phyloP scores from a whole-genome alignment of 2,888 invertebrate species.

The Odontothrips loti region DNA sequence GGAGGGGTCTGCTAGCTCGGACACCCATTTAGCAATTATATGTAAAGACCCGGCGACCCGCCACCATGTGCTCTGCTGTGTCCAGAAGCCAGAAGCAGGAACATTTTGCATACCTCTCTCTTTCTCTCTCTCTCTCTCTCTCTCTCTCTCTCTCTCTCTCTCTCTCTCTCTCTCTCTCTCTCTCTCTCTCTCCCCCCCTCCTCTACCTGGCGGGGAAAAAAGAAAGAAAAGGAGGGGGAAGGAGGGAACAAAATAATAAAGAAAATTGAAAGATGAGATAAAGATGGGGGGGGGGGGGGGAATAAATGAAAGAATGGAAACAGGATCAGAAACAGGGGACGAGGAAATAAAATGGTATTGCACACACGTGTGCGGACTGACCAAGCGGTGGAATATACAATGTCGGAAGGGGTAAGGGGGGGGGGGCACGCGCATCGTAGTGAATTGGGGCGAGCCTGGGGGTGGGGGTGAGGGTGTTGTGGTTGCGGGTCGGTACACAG shows the following conservation, averaged over 20 bases:
- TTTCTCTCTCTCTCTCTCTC: too few relatives aligned
- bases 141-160: too few relatives aligned
- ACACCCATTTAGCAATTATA: slow-evolving; percentile 6
- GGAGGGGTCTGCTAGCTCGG: not conserved
- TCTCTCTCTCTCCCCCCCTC: not conserved
- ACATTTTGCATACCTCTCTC: too few relatives aligned
- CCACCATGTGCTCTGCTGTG: too few relatives aligned
- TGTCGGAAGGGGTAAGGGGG: not conserved
- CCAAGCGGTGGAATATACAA: not conserved
- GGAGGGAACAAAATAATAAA: not conserved
- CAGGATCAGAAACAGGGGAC: not conserved
- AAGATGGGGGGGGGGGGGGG: not conserved
- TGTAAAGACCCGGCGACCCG: not conserved
- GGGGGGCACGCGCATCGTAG: not conserved
- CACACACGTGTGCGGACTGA: slow-evolving; percentile 6
- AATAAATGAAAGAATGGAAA: not conserved
- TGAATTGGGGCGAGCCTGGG: not conserved
- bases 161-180: too few relatives aligned
- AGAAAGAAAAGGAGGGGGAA: not conserved
- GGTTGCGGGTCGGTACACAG: not conserved
- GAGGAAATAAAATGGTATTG: not conserved
- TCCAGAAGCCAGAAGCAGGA: too few relatives aligned
- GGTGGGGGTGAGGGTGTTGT: not conserved
- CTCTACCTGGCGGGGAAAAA: not conserved
- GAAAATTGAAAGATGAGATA: not conserved